Evolutionary conservation across 2,888 invertebrate species (phyloP).

Genomic region (Mallateleia sp.): DNA sequence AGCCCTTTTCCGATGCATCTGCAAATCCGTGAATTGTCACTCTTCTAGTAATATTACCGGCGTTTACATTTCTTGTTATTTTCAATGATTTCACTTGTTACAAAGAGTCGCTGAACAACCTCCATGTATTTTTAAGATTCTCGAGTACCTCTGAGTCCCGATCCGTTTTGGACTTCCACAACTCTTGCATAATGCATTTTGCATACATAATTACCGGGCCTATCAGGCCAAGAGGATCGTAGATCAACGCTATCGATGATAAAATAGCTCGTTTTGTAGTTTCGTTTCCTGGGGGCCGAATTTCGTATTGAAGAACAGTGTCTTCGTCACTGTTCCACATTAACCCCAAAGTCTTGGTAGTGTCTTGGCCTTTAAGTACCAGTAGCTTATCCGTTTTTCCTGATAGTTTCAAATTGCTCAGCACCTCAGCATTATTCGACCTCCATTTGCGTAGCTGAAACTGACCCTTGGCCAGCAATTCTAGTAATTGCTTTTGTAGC

Average conservation of each 20-base stretch:
- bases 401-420: background rate
- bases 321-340: conserved; percentile 64
- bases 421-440: background rate
- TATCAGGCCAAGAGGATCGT: conserved; percentile 63
- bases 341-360: conserved; percentile 59
- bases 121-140: background rate
- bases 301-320: conserved; percentile 48
- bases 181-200: conserved; percentile 59
- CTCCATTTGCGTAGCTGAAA: conserved; percentile 65
- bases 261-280: conserved; percentile 53
- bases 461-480: conserved; percentile 1
- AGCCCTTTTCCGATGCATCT: conserved; percentile 78
- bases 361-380: conserved; percentile 35
- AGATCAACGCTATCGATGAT: conserved; percentile 66
- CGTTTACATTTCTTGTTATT: conserved; percentile 36
- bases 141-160: conserved; percentile 37
- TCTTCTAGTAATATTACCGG: background rate
- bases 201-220: conserved; percentile 65
- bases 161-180: conserved; percentile 28
- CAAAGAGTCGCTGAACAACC: background rate
- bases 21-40: conserved; percentile 74
- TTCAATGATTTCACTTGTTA: background rate
- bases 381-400: conserved; percentile 10
- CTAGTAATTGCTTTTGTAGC: background rate
- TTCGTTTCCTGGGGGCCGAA: background rate